These are phyloP conservation scores for Alitta virens DNA, from an alignment of 2,888 invertebrate species.

Conservation along the genomic window DNA sequence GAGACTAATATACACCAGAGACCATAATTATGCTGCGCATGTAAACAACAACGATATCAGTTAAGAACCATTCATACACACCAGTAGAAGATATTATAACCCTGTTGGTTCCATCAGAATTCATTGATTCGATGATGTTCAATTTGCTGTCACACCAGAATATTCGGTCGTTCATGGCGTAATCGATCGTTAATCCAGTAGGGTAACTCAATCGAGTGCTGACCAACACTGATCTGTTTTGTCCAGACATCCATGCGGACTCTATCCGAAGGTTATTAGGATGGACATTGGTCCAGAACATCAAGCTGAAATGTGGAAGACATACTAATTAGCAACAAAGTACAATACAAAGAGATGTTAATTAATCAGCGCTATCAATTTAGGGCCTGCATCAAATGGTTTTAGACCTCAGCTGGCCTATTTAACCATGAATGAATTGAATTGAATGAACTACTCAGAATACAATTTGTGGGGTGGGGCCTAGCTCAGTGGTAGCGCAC, in stretches of 20 bases:
- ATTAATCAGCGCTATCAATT: no score
- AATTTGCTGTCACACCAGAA: slow-evolving; percentile 94
- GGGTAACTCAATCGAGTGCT: slow-evolving; percentile 72
- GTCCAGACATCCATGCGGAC: slow-evolving; percentile 95
- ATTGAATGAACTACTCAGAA: no score
- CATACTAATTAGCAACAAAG: no score
- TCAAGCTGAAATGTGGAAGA: slow-evolving; percentile 61
- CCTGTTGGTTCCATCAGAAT: slow-evolving; percentile 48
- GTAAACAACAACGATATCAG: no score
- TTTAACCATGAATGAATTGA: no score
- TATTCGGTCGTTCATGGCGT: slow-evolving; percentile 69
- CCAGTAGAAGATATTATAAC: slow-evolving; percentile 36
- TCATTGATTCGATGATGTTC: slow-evolving; percentile 50
- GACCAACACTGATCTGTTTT: slow-evolving; percentile 75
- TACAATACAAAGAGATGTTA: no score
- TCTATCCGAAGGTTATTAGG: slow-evolving; percentile 85
- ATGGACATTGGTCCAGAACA: slow-evolving; percentile 94
- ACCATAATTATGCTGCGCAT: no score
- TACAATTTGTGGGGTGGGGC: no score
- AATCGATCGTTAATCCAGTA: slow-evolving; percentile 85
- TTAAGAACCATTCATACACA: slow-evolving; percentile 16
- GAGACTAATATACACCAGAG: no score
- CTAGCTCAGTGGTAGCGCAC: no score
- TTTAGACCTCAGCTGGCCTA: no score
- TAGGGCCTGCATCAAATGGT: no score